Evolutionary conservation across 1,140 invertebrate species (phyloP).

Genomic region (Cyrtorhinus lividipennis): DNA sequence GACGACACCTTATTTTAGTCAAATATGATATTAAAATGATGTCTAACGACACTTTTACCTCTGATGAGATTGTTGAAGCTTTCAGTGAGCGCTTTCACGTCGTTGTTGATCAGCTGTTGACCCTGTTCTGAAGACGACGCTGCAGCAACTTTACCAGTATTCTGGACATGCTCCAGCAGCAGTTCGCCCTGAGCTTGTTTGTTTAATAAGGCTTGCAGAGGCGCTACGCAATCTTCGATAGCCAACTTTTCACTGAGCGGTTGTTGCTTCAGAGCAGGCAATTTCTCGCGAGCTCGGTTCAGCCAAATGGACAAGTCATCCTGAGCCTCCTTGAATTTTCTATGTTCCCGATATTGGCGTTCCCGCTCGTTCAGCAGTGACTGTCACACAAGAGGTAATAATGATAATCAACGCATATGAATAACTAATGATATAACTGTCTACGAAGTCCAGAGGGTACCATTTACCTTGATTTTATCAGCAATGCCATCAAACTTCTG

Average conservation of each 20-base stretch:
- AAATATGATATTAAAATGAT: neutral
- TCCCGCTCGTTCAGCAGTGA: slow-evolving; percentile 62
- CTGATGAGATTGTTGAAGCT: slow-evolving; percentile 72
- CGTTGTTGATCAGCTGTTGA: slow-evolving; percentile 64
- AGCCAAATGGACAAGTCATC: slow-evolving; percentile 77
- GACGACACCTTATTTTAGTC: neutral
- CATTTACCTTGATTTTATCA: slow-evolving; percentile 46
- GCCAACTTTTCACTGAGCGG: slow-evolving; percentile 72
- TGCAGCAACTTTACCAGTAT: slow-evolving; percentile 70
- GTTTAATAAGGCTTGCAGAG: slow-evolving; percentile 69
- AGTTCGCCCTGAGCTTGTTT: slow-evolving; percentile 82
- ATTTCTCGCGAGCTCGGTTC: slow-evolving; percentile 68
- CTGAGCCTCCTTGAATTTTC: slow-evolving; percentile 73
- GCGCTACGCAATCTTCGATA: slow-evolving; percentile 72
- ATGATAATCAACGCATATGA: neutral
- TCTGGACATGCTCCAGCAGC: slow-evolving; percentile 68
- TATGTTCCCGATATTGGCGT: slow-evolving; percentile 74
- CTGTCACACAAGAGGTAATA: slow-evolving; percentile 29
- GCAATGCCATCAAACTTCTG: slow-evolving; percentile 61
- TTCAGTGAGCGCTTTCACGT: slow-evolving; percentile 66
- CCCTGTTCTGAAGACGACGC: slow-evolving; percentile 64
- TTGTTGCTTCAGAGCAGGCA: slow-evolving; percentile 70
- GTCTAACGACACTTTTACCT: slow-evolving; percentile 28
- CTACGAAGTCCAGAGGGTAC: neutral
- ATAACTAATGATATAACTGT: neutral